A percentile compares a stretch with the other conserved stretches of the same genome.
Evolutionary conservation across 1,140 invertebrate genomes (phyloP).

Genomic region (Steinernema feltiae): DNA sequence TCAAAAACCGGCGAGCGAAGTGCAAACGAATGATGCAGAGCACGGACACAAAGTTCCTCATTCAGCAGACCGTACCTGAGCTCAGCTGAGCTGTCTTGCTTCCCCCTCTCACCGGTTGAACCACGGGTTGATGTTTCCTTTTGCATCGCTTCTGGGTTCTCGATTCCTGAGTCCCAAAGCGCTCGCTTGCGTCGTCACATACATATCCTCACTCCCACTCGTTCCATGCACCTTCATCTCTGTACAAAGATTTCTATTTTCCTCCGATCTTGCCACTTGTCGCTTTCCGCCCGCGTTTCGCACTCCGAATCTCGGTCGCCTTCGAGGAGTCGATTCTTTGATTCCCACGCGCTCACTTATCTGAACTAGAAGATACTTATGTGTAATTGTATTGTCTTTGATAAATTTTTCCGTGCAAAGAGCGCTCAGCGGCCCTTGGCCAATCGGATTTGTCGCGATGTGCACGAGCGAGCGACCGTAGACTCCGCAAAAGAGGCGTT

Average conservation of each 20-base stretch:
- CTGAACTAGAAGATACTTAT: not conserved
- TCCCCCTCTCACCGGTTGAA: not conserved
- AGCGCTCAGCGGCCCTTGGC: too few relatives aligned
- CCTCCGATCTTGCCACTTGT: slow-evolving; percentile 4
- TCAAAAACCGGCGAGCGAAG: slow-evolving; percentile 55
- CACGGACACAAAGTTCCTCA: slow-evolving; percentile 26
- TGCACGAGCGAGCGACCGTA: too few relatives aligned
- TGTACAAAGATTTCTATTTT: slow-evolving; percentile 11
- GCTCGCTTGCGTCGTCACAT: not conserved
- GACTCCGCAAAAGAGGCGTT: not conserved
- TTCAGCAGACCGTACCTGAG: not conserved
- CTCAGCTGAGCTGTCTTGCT: not conserved
- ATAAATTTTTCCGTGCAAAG: not conserved
- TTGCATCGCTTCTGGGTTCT: not conserved
- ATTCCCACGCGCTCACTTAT: not conserved
- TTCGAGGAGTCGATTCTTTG: not conserved
- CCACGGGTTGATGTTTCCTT: slow-evolving; percentile 1
- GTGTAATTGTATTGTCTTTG: not conserved
- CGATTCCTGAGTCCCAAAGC: not conserved
- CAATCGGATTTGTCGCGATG: too few relatives aligned
- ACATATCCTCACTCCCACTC: not conserved
- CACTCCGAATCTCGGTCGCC: not conserved
- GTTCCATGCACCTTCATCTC: not conserved
- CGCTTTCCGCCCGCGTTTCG: not conserved
- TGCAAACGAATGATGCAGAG: slow-evolving; percentile 44